phyloP scores from a whole-genome alignment of 2,113 vertebrate species.

The Rhagologus leucostigma region DNA sequence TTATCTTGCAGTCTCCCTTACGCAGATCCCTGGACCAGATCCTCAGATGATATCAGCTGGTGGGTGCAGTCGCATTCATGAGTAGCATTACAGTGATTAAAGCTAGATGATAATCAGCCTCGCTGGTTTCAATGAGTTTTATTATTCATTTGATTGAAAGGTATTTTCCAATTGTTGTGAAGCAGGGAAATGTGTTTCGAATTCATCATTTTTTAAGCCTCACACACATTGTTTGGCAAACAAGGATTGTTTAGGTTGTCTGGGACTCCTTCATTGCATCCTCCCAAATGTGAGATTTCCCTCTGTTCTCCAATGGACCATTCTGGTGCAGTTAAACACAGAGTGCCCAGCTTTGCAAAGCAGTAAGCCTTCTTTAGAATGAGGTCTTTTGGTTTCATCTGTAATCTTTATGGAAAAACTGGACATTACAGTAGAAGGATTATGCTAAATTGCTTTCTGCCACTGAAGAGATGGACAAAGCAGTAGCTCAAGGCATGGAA shows the following conservation, averaged over 20 bases:
- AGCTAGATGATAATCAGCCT: constrained; percentile 37
- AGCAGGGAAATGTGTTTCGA: constrained; percentile 9
- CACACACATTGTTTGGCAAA: not conserved
- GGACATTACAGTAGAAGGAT: constrained; percentile 62
- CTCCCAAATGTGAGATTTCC: constrained; percentile 36
- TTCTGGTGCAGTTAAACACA: constrained; percentile 29
- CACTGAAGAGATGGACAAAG: constrained; percentile 36
- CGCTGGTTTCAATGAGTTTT: not conserved
- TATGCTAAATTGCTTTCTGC: constrained; percentile 57
- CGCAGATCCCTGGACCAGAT: constrained; percentile 25
- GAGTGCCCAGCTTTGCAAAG: constrained; percentile 16
- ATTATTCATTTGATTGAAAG: constrained; percentile 61
- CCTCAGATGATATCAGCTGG: constrained; percentile 46
- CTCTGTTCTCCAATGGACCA: not conserved
- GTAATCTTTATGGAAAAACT: constrained; percentile 53
- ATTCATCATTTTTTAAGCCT: constrained; percentile 38
- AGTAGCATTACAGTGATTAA: constrained; percentile 34
- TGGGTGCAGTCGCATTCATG: constrained; percentile 40
- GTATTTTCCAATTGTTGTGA: constrained; percentile 54
- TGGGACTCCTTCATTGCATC: not conserved
- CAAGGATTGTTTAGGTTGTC: constrained; percentile 39
- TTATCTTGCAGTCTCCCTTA: constrained; percentile 36
- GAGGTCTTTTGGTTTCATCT: constrained; percentile 20
- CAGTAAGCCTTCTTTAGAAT: constrained; percentile 52
- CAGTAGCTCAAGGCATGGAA: constrained; percentile 26